Percentiles rank a stretch among this genome's conserved stretches.
Evolutionary conservation across 2,113 vertebrate species (phyloP).

Genomic region (Castor canadensis): DNA sequence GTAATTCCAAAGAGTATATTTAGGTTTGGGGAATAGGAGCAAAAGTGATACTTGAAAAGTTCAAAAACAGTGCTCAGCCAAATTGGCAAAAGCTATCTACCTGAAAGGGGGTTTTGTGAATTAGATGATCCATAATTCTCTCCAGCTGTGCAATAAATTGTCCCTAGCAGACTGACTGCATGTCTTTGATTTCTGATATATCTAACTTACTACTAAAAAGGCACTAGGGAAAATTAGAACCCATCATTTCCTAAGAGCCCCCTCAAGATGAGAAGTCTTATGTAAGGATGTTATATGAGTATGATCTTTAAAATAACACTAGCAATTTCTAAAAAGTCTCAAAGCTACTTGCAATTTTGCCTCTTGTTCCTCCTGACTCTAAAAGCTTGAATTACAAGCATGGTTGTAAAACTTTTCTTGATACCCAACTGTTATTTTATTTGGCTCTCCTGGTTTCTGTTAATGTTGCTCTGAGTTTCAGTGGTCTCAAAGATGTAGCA

Average conservation of each 20-base stretch:
- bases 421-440: constrained; percentile 80
- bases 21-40: neutral
- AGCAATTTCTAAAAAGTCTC: constrained; percentile 43
- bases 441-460: constrained; percentile 80
- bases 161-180: neutral
- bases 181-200: neutral
- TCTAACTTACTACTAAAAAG: constrained; percentile 31
- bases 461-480: constrained; percentile 79
- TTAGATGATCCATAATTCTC: neutral
- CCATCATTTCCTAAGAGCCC: constrained; percentile 17
- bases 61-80: neutral
- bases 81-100: neutral
- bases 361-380: neutral
- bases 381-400: constrained; percentile 75
- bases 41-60: neutral
- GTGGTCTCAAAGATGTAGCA: constrained; percentile 76
- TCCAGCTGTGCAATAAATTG: constrained; percentile 14
- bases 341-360: constrained; percentile 46
- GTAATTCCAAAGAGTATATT: neutral
- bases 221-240: constrained; percentile 32
- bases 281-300: neutral
- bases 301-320: constrained; percentile 33
- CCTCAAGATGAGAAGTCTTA: constrained; percentile 13
- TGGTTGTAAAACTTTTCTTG: constrained; percentile 76
- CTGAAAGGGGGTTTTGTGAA: neutral